Base-by-base conservation (phyloP, 2,888 invertebrate genomes). In the Apamea epomidion region DNA sequence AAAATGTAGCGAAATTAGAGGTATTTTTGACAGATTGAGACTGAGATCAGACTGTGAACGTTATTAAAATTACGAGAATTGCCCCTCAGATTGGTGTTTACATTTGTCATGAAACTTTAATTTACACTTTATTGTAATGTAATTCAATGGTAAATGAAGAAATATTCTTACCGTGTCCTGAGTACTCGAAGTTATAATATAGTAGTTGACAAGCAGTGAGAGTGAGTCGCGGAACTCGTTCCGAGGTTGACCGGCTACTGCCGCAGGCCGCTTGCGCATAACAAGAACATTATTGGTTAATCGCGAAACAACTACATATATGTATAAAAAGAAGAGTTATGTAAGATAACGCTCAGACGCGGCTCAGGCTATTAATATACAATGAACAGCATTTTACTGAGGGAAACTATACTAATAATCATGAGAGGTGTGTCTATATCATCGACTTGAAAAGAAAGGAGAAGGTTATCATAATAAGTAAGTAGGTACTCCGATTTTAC, bases 211-310 rank as follows among this genome's bases (percentile, higher is more conserved):
- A 67, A 82, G 21, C 2, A 2, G 16, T 51, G 6, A 8, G 6
- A 60, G 48, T 48, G 12, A 67, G n/a, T 45, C 83, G 60, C 10
- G 14, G 60, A 54, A 8, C 45, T 51, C 32, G 42, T 16, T 60
- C 32, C 67, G 32, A 62, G n/a, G 83, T 81, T 16, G 21, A 45
- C 51, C 29, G 37, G 42, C 5, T 12, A 81, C 83, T 81, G 76
- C 75, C 65, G 65, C 67, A 16, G 16, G 29, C n/a, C 65, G 65
- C 67, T 21, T 18, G 29, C n/a, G 29, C 37, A 29, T 16, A 80
- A n/a, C 16, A n/a, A 32, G 4, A 7, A 25, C 1, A 60, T 1
- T 76, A 37, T 21, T 51, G 10, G n/a, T 0, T 25, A 42, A 32
- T 42, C 16, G 25, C 42, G 1, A 32, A 7, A 29, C 32, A 58